Evolutionary conservation across 53 echinoderm and acorn worm genomes (phyloP).

Genomic region (Antedon mediterranea): DNA sequence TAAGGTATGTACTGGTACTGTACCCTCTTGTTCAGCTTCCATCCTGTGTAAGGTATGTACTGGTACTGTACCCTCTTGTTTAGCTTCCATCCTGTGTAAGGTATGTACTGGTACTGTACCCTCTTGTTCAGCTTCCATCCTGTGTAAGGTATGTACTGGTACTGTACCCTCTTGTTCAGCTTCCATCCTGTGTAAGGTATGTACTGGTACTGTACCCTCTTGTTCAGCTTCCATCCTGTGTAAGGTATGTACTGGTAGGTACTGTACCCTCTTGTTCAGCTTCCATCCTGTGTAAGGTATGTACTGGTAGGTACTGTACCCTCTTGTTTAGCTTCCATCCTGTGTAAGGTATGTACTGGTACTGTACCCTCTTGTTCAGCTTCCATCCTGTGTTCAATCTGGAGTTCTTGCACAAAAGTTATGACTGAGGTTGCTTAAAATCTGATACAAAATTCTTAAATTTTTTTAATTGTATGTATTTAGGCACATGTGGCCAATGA

Average conservation of each 20-base stretch:
- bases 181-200: slow-evolving; percentile 55
- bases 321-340: slow-evolving; percentile 12
- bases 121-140: slow-evolving; percentile 12
- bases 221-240: slow-evolving; percentile 28
- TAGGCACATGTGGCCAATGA: too few species aligned
- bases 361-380: neutral
- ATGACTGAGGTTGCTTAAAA: too few species aligned
- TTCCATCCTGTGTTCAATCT: too few species aligned
- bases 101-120: slow-evolving; percentile 16
- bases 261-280: neutral
- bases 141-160: slow-evolving; percentile 47
- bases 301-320: neutral
- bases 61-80: neutral
- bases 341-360: slow-evolving; percentile 47
- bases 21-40: slow-evolving; percentile 3
- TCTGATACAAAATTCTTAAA: too few species aligned
- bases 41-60: slow-evolving; percentile 56
- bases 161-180: neutral
- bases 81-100: slow-evolving; percentile 39
- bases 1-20: slow-evolving; percentile 36
- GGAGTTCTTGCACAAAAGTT: too few species aligned
- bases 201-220: neutral
- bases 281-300: slow-evolving; percentile 55
- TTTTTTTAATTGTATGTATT: too few species aligned
- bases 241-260: slow-evolving; percentile 38